These are phyloP conservation scores for Takifugu flavidus DNA, from an alignment of 2,113 vertebrate genomes.

Conservation along the genomic window DNA sequence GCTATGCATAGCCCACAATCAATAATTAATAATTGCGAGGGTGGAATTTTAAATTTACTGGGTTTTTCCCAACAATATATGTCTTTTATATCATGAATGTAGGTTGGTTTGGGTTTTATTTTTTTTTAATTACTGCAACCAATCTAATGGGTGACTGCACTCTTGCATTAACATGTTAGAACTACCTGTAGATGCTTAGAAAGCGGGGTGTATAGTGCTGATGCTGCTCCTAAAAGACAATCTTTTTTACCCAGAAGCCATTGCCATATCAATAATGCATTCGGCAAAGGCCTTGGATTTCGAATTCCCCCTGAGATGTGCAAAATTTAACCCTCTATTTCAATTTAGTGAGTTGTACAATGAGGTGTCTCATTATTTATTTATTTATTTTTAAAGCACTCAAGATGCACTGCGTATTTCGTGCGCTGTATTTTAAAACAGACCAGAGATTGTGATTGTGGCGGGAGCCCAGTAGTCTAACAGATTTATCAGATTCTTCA, in stretches of 20 bases:
- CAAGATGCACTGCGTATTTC: too few relatives aligned
- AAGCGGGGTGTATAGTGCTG: slow-evolving; percentile 7
- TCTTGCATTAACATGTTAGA: slow-evolving; percentile 27
- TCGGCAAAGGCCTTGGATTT: slow-evolving; percentile 8
- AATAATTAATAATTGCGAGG: slow-evolving; percentile 37
- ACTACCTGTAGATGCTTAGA: slow-evolving; percentile 22
- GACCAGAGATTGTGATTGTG: too few relatives aligned
- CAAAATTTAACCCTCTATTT: slow-evolving; percentile 17
- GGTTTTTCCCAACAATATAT: too few relatives aligned
- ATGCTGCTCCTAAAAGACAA: slow-evolving; percentile 13
- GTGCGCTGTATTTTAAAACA: too few relatives aligned
- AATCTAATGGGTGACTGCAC: slow-evolving; percentile 38
- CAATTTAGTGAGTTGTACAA: slow-evolving; percentile 13
- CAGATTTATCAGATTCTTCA: too few relatives aligned
- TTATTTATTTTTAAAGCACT: too few relatives aligned
- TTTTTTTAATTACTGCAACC: slow-evolving; percentile 4
- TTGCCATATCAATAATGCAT: slow-evolving; percentile 40
- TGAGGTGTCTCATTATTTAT: not conserved
- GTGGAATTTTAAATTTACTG: too few relatives aligned
- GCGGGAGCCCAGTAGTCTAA: too few relatives aligned
- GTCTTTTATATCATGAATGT: too few relatives aligned
- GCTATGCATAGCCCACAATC: slow-evolving; percentile 33
- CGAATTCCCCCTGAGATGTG: slow-evolving; percentile 26
- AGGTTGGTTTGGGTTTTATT: too few relatives aligned
- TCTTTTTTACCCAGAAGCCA: slow-evolving; percentile 11